Base-by-base conservation (phyloP, 2,888 invertebrate species). In the Xylota sylvarum region DNA sequence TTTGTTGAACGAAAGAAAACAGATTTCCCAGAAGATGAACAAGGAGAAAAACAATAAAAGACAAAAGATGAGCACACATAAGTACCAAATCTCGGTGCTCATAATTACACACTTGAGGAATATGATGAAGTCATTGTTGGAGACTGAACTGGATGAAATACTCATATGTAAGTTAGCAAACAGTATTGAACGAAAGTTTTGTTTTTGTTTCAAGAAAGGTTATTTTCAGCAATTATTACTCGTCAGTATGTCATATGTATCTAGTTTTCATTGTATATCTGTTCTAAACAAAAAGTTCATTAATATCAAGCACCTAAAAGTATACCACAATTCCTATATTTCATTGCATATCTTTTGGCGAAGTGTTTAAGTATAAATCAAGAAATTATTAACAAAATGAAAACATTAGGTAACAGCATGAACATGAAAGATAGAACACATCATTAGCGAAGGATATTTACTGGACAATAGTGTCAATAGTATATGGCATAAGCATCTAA, bases 31-130 rank as follows among this genome's bases (percentile, higher is more conserved):
- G 4, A 37, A 37, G 37, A 37, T 37, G 9, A 37, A 10, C 9
- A 37, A 5, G 4, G 14, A 50, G 48, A 19, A 64, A 62, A 62
- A 43, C 14, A 62, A 43, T 43, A 43, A 40, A 43, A 17, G 62
- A 14, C 12, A 5, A 62, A 30, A 12, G 40, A 46, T 46, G 43
- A 43, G 27, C 62, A 43, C 69, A 46, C 40, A 46, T 9, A 14
- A 46, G 35, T 35, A 58, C 27, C 32, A 48, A 56, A 23, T 58
- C 46, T 46, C 32, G 35, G 55, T 40, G 43, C 55, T 56, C 17
- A 70, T 70, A 70, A 58, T 58, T 58, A 58, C 46, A 43, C 56
- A 56, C 70, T 56, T 70, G 69, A 70, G 70, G 14, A 48, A 46
- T 70, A 46, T 43, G 56, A 70, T 46, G 32, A 46, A 46, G 56